phyloP scores from a whole-genome alignment of 2,113 vertebrate genomes.

The Tragelaphus buxtoni region DNA sequence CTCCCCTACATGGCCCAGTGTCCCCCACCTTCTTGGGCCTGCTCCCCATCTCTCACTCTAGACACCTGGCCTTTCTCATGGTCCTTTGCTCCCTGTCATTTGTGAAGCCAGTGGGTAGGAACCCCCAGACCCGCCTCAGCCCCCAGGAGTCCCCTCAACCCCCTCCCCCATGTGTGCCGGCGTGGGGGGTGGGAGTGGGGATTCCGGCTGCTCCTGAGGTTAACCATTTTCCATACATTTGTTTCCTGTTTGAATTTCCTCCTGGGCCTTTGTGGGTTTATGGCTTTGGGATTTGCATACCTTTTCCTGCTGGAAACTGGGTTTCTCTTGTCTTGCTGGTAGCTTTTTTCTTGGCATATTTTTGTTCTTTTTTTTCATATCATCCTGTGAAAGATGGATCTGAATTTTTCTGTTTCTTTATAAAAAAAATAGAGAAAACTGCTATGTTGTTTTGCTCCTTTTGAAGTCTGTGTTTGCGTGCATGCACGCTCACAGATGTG shows the following conservation, averaged over 20 bases:
- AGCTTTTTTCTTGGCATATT: not conserved
- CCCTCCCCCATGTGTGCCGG: rapidly evolving
- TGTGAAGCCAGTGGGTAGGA: not conserved
- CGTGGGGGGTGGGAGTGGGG: not conserved
- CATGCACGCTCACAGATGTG: rapidly evolving
- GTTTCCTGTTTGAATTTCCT: constrained; percentile 1
- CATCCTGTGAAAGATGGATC: not conserved
- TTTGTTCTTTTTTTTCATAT: constrained; percentile 20
- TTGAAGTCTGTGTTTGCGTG: not conserved
- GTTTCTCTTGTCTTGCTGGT: not conserved
- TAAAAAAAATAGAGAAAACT: constrained; percentile 29
- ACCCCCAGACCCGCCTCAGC: not conserved
- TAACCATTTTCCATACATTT: not conserved
- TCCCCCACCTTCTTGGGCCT: not conserved
- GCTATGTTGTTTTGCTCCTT: not conserved
- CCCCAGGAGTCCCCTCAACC: not conserved
- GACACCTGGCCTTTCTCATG: not conserved
- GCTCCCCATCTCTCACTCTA: too few relatives aligned
- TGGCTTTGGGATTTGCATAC: not conserved
- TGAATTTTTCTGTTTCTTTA: constrained; percentile 10
- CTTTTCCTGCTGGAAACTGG: not conserved
- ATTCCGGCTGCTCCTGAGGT: not conserved
- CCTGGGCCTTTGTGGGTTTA: not conserved
- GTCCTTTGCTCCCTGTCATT: not conserved
- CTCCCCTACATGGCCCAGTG: not conserved